Conservation (phyloP, 2,113 vertebrate genomes). For the Odocoileus virginianus region DNA sequence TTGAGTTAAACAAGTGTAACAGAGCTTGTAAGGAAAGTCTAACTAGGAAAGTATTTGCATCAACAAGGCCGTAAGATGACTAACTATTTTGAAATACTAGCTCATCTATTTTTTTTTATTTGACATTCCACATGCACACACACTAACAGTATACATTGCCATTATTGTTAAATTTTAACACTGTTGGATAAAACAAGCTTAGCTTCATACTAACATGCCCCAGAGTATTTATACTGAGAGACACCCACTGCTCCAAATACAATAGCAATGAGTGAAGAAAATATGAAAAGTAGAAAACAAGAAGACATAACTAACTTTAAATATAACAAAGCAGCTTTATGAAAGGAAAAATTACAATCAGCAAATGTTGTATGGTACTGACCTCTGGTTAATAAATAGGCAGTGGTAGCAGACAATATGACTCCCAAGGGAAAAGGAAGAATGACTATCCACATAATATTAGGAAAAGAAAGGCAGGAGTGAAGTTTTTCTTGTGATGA, state of each 20-base stretch:
- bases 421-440: not conserved
- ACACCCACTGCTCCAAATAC: not conserved
- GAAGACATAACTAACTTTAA: not conserved
- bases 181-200: not conserved
- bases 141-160: not conserved
- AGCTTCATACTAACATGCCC: not conserved
- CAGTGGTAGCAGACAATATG: not conserved
- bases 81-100: not conserved
- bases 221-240: not conserved
- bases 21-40: slow-evolving; percentile 15
- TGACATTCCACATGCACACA: not conserved
- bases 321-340: not conserved
- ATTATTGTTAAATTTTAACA: not conserved
- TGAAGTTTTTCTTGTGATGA: not conserved
- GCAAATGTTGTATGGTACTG: not conserved
- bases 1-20: slow-evolving; percentile 29
- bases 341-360: not conserved
- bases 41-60: not conserved
- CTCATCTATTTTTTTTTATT: not conserved
- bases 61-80: not conserved
- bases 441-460: not conserved
- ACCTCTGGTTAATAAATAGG: not conserved
- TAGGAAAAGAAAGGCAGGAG: not conserved
- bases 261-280: not conserved
- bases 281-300: not conserved